Evolutionary conservation across 2,888 invertebrate species (phyloP).

Genomic region (Plagodis pulveraria): DNA sequence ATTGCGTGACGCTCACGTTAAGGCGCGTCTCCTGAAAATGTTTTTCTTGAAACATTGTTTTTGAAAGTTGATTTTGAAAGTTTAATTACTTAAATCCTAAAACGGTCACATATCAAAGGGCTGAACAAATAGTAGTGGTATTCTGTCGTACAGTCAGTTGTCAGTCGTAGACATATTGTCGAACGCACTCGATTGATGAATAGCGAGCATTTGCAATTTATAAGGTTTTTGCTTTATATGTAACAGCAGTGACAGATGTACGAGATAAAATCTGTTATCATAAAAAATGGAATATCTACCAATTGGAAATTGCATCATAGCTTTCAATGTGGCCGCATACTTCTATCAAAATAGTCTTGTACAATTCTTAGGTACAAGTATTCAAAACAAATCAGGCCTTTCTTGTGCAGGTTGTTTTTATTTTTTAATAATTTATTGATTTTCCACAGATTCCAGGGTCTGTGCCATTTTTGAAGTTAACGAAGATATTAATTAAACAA

Average conservation of each 20-base stretch:
- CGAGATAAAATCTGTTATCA: not conserved
- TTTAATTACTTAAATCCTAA: not conserved
- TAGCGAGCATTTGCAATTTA: conserved; percentile 31
- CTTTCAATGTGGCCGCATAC: too few species aligned
- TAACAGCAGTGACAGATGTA: conserved; percentile 15
- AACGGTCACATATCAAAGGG: not conserved
- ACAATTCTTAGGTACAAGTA: too few species aligned
- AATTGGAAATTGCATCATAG: too few species aligned
- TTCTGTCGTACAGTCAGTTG: conserved; percentile 40
- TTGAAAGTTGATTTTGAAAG: not conserved
- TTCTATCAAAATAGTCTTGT: too few species aligned
- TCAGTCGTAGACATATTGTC: conserved; percentile 51
- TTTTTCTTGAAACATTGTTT: too few species aligned
- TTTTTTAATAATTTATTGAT: too few species aligned
- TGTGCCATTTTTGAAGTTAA: too few species aligned
- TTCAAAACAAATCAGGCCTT: too few species aligned
- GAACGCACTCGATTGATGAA: conserved; percentile 46
- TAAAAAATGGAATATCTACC: not conserved
- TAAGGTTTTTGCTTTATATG: conserved; percentile 29
- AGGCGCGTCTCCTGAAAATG: too few species aligned
- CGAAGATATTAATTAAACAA: too few species aligned
- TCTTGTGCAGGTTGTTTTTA: not conserved
- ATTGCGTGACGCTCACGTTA: too few species aligned
- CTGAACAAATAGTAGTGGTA: conserved; percentile 1
- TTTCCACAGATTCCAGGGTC: too few species aligned